Conservation (phyloP, 2,797 vertebrate species). For the Dendrocincla tyrannina region DNA sequence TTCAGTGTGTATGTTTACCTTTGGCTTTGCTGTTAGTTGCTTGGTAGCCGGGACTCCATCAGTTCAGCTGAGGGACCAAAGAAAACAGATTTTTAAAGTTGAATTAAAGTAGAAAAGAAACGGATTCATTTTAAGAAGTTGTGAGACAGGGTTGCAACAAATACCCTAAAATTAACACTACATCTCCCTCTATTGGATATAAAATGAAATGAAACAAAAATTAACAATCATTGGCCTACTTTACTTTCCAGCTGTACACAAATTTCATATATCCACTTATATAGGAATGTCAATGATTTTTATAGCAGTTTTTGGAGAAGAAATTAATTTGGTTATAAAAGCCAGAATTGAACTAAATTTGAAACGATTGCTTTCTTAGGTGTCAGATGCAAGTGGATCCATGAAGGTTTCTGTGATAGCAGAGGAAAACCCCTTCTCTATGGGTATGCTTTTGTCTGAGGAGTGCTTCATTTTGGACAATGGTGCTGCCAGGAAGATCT, state of each 20-base stretch:
- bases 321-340: neutral
- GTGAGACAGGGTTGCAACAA: neutral
- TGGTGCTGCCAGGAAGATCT: slow-evolving; percentile 84
- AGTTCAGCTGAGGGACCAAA: neutral
- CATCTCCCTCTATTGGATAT: slow-evolving; percentile 47
- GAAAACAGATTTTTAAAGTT: neutral
- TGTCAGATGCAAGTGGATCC: slow-evolving; percentile 88
- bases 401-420: slow-evolving; percentile 84
- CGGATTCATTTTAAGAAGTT: neutral
- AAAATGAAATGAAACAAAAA: neutral
- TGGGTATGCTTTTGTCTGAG: slow-evolving; percentile 83
- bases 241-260: neutral
- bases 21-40: neutral
- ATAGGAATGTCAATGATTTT: neutral
- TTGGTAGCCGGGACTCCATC: neutral
- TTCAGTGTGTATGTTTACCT: neutral
- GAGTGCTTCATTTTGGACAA: slow-evolving; percentile 93
- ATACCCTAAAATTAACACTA: neutral
- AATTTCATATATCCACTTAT: neutral
- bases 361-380: slow-evolving; percentile 67
- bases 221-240: neutral
- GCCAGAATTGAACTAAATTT: neutral
- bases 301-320: neutral
- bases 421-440: slow-evolving; percentile 88
- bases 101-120: neutral